Conservation (phyloP, 2,797 vertebrate species). For the Fistularia commersonii region DNA sequence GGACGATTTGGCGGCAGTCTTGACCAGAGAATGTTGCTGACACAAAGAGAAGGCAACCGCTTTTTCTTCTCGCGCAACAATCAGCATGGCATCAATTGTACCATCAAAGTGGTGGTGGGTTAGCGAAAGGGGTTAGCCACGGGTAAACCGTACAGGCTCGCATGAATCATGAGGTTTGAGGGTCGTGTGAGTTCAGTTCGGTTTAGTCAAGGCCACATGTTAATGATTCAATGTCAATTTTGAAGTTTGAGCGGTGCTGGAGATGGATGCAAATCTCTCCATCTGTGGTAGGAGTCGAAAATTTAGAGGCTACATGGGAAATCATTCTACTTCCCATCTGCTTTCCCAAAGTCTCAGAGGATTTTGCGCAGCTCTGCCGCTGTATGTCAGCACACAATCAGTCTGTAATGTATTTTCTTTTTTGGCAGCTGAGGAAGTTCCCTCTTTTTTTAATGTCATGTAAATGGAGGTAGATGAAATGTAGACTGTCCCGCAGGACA, state of each 20-base stretch:
- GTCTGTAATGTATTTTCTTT: conserved; percentile 18
- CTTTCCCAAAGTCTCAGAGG: conserved; percentile 1
- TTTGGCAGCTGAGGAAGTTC: neutral
- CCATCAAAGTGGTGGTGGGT: conserved; percentile 55
- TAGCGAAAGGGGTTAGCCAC: conserved; percentile 34
- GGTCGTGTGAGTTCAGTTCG: conserved; percentile 43
- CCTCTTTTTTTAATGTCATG: neutral
- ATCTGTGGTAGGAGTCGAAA: conserved; percentile 12
- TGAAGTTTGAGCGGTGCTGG: conserved; percentile 2
- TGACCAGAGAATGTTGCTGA: conserved; percentile 64
- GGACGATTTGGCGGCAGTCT: conserved; percentile 35
- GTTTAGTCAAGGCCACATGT: conserved; percentile 27
- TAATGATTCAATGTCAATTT: conserved; percentile 21
- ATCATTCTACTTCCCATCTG: conserved; percentile 13
- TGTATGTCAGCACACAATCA: conserved; percentile 13
- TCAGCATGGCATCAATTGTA: conserved; percentile 53
- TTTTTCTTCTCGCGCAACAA: conserved; percentile 18
- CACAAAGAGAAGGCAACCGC: conserved; percentile 39
- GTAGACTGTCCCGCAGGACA: conserved; percentile 38
- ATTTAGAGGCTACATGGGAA: conserved; percentile 14
- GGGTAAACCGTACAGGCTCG: conserved; percentile 27
- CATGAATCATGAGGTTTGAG: conserved; percentile 38
- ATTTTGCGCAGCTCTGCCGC: conserved; percentile 1
- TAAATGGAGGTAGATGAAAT: conserved; percentile 40
- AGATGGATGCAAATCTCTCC: conserved; percentile 15